These are phyloP conservation scores for Iguana delicatissima DNA, from an alignment of 2,797 vertebrate species.

Conservation along the genomic window DNA sequence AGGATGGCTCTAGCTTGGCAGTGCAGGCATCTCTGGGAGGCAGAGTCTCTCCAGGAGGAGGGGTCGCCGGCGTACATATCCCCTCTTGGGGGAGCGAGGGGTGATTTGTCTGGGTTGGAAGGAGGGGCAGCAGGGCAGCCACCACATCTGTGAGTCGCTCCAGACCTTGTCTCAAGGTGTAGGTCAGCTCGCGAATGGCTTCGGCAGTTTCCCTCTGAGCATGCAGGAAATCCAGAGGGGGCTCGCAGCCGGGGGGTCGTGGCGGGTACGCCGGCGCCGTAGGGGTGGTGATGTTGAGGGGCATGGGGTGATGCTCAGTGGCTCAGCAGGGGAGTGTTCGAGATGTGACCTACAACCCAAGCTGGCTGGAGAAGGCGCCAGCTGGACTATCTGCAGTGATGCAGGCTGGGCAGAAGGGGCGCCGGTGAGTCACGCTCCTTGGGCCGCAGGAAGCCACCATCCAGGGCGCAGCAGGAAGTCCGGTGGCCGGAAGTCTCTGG, in stretches of 20 bases:
- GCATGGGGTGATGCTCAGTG: neutral
- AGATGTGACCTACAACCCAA: constrained; percentile 13
- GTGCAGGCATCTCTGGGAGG: constrained; percentile 39
- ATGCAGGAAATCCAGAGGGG: constrained; percentile 76
- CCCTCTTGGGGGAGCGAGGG: neutral
- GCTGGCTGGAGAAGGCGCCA: constrained; percentile 55
- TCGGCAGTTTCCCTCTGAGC: constrained; percentile 76
- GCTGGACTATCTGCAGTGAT: constrained; percentile 62
- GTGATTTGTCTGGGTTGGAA: constrained; percentile 12
- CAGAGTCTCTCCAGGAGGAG: constrained; percentile 23
- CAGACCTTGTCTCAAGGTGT: constrained; percentile 75
- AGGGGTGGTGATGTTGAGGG: constrained; percentile 40
- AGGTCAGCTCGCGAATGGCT: constrained; percentile 76
- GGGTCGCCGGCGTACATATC: constrained; percentile 12
- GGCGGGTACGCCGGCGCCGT: constrained; percentile 37
- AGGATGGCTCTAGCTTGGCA: constrained; percentile 64
- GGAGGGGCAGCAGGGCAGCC: constrained; percentile 73
- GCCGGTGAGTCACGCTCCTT: constrained; percentile 73
- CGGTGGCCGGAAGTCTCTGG: constrained; percentile 63
- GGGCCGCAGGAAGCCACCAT: constrained; percentile 54
- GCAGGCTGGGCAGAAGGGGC: constrained; percentile 37
- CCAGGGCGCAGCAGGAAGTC: constrained; percentile 60
- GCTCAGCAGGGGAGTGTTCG: neutral
- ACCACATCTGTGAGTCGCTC: constrained; percentile 75
- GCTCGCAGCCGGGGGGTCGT: constrained; percentile 42